Evolutionary conservation across 1,140 invertebrate genomes (phyloP).

Genomic region (Halotydeus destructor): DNA sequence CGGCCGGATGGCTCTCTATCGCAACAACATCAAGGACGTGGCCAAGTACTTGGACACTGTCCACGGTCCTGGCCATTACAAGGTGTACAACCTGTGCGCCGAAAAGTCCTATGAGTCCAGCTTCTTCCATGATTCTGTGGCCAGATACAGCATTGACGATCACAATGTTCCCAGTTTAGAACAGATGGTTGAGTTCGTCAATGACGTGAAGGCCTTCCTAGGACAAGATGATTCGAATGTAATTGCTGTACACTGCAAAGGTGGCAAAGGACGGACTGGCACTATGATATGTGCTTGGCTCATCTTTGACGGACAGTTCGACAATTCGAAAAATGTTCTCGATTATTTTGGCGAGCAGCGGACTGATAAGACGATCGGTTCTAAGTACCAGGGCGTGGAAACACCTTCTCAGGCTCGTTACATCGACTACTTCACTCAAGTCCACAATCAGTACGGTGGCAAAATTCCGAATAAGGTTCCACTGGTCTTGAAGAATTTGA

Average conservation of each 20-base stretch:
- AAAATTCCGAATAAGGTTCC: constrained; percentile 21
- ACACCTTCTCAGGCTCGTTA: constrained; percentile 33
- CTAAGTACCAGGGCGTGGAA: constrained; percentile 35
- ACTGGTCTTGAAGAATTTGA: constrained; percentile 8
- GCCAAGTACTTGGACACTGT: constrained; percentile 34
- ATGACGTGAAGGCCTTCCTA: constrained; percentile 31
- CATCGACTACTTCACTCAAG: constrained; percentile 32
- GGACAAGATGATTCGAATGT: constrained; percentile 30
- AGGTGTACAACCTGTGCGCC: constrained; percentile 38
- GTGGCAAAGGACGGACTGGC: constrained; percentile 37
- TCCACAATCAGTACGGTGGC: constrained; percentile 26
- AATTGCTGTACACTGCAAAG: constrained; percentile 41
- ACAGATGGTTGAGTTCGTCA: constrained; percentile 31
- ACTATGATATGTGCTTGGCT: constrained; percentile 36
- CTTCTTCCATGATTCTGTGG: constrained; percentile 33
- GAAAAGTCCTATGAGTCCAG: constrained; percentile 34
- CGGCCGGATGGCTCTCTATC: constrained; percentile 32
- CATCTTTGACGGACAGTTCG: constrained; percentile 30
- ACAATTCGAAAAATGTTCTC: constrained; percentile 27
- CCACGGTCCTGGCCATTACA: constrained; percentile 32
- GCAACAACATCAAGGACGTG: constrained; percentile 37
- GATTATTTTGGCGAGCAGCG: constrained; percentile 32
- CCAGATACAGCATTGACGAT: constrained; percentile 34
- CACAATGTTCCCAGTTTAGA: constrained; percentile 37
- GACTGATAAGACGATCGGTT: constrained; percentile 30